Base-by-base conservation (phyloP, 2,113 vertebrate genomes). In the Acrocephalus arundinaceus region DNA sequence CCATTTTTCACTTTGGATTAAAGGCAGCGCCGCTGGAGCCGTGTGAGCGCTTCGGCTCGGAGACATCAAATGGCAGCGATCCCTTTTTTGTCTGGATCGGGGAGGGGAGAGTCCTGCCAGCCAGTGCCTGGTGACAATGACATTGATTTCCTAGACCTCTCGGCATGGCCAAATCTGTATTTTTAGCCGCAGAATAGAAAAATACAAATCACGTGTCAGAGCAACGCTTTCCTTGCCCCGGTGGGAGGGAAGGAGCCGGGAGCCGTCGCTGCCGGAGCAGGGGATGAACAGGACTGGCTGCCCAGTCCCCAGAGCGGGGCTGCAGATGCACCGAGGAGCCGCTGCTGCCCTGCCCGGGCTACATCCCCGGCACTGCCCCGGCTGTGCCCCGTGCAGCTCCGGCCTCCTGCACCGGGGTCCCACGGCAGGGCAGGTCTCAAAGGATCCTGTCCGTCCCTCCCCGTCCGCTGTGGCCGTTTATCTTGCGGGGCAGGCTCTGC, bases 101-200 rank as follows among this genome's bases (percentile, higher is more conserved):
- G 85, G 95, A 87, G 84, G 87, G 93, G 77, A 79, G 75, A 84
- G 72, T 85, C 90, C 88, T 92, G 68, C 71, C 92, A 93, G 90
- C 49, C 95, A 62, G 78, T 1, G 57, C 88, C 90, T 82, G 88
- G 67, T 90, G 95, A 95, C 94, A 95, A 80, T 90, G 94, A 92
- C 95, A 96, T 86, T 93, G 95, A 96, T 94, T 97, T 90, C 88
- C 75, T 41, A 79, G 88, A 84, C 82, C 92, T 93, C 90, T 94
- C 43, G 37, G 63, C 3, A 17, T 41, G 92, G 88, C 83, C 83
- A 88, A 62, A 86, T 83, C 71, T 24, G 72, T 96, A 95, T 95
- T 95, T 97, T 95, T 93, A 95, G 92, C 92, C 45, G 62, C 17
- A 37, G 33, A 90, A 66, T 20, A 62, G 58, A 57, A 48, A 78